Conservation (phyloP, 64 coral and sea anemone genomes). For the Porites australiensis region DNA sequence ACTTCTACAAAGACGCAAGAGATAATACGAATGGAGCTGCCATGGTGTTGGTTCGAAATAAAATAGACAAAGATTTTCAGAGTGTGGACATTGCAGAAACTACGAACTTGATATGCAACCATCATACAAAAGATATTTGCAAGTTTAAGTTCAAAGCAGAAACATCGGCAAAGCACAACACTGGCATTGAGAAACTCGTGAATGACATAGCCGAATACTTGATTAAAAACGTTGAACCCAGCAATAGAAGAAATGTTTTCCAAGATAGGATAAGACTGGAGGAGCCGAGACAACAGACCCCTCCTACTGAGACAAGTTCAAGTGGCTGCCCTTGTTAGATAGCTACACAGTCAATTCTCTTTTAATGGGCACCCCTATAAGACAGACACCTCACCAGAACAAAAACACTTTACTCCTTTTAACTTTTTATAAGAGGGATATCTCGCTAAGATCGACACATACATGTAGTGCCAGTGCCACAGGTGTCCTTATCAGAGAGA, state of each 20-base stretch:
- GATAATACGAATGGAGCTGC: constrained; percentile 49
- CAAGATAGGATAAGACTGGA: not conserved
- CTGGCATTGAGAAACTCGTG: constrained; percentile 50
- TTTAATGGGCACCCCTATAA: no score
- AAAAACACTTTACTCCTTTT: no score
- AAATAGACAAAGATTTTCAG: constrained; percentile 41
- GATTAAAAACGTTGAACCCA: constrained; percentile 6
- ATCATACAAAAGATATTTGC: not conserved
- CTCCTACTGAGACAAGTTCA: no score
- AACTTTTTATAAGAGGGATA: no score
- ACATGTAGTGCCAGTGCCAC: no score
- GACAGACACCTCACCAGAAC: no score
- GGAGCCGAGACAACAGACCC: not conserved
- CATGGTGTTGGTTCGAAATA: constrained; percentile 67
- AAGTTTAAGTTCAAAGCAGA: constrained; percentile 26
- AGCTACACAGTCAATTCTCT: not conserved
- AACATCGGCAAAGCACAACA: constrained; percentile 52
- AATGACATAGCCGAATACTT: constrained; percentile 49
- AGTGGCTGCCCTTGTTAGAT: not conserved
- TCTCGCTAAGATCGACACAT: no score
- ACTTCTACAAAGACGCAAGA: constrained; percentile 15
- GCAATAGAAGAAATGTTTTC: not conserved
- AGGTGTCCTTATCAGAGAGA: no score
- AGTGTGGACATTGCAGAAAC: constrained; percentile 19
- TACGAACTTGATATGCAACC: constrained; percentile 15